Percentiles rank a stretch among this genome's conserved stretches.
Conservation (phyloP, 2,888 invertebrate species). For the Cybosia mesomella region DNA sequence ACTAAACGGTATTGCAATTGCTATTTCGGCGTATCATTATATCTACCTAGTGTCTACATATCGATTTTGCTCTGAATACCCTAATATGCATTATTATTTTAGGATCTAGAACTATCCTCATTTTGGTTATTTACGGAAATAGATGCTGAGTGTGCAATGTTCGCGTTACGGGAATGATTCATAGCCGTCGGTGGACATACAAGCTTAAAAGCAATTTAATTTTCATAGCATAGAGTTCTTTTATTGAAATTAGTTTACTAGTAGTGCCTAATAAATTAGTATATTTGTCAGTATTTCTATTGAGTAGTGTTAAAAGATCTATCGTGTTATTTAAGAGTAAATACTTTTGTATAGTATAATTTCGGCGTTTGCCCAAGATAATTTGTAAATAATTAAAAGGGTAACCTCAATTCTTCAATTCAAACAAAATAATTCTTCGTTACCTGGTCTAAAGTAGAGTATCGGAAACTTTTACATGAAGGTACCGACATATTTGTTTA, state of each 20-base stretch:
- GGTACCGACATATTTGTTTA: too few relatives aligned
- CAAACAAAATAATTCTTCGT: too few relatives aligned
- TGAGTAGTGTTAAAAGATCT: neutral
- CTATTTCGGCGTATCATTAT: constrained; percentile 15
- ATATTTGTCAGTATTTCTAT: neutral
- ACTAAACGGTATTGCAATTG: neutral
- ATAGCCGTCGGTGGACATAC: neutral
- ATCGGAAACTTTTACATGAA: too few relatives aligned
- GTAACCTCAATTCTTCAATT: too few relatives aligned
- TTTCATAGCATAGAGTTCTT: neutral
- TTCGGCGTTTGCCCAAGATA: neutral
- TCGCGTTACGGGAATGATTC: constrained; percentile 27
- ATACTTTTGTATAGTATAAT: neutral
- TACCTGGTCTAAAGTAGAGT: too few relatives aligned
- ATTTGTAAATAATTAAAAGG: too few relatives aligned
- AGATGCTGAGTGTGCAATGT: constrained; percentile 32
- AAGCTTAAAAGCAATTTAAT: neutral
- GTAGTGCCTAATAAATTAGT: neutral
- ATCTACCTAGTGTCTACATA: constrained; percentile 8
- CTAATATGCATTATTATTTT: constrained; percentile 30
- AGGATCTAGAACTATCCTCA: constrained; percentile 32
- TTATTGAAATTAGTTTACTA: neutral
- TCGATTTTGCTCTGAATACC: constrained; percentile 37
- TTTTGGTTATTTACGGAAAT: constrained; percentile 41
- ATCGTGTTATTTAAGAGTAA: neutral